Base-by-base conservation (phyloP, 2,888 invertebrate species). In the Caradrina kadenii region DNA sequence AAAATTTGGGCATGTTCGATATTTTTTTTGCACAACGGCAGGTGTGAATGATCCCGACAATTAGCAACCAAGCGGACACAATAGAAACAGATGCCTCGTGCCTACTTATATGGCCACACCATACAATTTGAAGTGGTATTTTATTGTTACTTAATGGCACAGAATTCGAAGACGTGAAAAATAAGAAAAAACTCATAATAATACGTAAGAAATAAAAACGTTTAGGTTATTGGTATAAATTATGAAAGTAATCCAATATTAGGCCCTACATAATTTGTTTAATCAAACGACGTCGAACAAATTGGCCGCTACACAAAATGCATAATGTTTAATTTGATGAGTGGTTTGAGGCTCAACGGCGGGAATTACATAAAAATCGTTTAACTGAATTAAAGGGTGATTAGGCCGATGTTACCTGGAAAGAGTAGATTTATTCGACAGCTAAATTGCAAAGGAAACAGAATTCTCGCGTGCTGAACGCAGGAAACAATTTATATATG, bases 281-380 rank as follows among this genome's bases (percentile, higher is more conserved):
- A 94, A 94, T 92, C 88, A 93, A 93, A 93, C 89, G 90, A 89
- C 88, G 87, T 88, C 83, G 82, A 86, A 79, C 81, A 91, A 94
- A 95, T 93, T 94, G 92, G 85, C 87, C 88, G 90, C 88, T 91
- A 84, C 88, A 90, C 89, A 91, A 94, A 95, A 93, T 90, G 91
- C 91, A 91, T 94, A 94, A 94, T 93, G 92, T 94, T 94, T 93
- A 92, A 90, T 92, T 91, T 94, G 93, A 95, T 95, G 90, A 93
- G 87, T 84, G 94, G 93, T 92, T 93, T 70, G 76, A 79, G 78
- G 85, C 77, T 81, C 87, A 86, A 87, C 88, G 89, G 88, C 87
- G 82, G 90, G 90, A 93, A 92, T 95, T 92, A 94, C 92, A 92
- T 89, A 86, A 89, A 92, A 94, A 94, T 83, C 93, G 92, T 91